These are phyloP conservation scores for Hexactinellida sp. DNA, from an alignment of 37 sponge, comb jelly and placozoan genomes.

Conservation along the genomic window DNA sequence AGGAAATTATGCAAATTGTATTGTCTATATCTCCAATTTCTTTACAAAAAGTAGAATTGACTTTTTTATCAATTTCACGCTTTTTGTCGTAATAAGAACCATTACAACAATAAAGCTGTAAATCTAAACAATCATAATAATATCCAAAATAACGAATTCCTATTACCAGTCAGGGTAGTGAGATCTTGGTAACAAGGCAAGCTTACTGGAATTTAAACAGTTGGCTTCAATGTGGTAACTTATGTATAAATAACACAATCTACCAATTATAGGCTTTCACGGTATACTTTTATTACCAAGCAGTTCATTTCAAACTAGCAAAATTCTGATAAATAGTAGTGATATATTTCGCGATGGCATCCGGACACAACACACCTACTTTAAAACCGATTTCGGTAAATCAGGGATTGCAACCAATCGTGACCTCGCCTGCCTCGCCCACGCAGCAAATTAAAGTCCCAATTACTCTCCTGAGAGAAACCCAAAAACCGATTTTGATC, in stretches of 20 bases:
- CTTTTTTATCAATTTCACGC: background rate
- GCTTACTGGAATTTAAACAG: slow-evolving; percentile 15
- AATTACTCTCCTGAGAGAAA: background rate
- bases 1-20: background rate
- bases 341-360: background rate
- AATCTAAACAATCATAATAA: background rate
- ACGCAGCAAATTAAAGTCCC: background rate
- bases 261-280: slow-evolving; percentile 17
- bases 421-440: background rate
- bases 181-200: slow-evolving; percentile 19
- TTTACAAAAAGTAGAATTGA: background rate
- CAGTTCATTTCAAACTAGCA: background rate
- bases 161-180: background rate
- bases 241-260: slow-evolving; percentile 18
- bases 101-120: background rate
- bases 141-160: background rate
- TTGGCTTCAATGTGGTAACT: slow-evolving; percentile 17
- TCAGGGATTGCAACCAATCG: background rate
- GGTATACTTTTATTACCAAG: background rate
- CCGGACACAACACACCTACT: background rate
- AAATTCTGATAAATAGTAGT: background rate
- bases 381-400: background rate
- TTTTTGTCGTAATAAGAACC: background rate
- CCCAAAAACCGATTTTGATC: background rate
- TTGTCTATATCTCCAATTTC: background rate